phyloP scores from a whole-genome alignment of 2,113 vertebrate species.

The Oenanthe oenanthe region DNA sequence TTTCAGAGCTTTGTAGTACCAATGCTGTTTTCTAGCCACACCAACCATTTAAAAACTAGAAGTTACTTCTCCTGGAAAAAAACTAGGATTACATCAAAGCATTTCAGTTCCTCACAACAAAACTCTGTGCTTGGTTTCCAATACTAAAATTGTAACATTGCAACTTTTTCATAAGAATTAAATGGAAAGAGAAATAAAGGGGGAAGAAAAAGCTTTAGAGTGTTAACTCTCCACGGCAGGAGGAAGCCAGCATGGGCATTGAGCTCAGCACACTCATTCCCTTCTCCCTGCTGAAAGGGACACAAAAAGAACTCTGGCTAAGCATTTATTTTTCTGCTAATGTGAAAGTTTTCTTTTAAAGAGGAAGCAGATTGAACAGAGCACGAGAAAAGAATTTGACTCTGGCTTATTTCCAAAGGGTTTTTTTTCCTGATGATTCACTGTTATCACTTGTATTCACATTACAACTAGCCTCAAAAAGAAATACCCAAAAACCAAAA shows the following conservation, averaged over 20 bases:
- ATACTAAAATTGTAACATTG: conserved; percentile 11
- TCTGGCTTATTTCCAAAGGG: conserved; percentile 57
- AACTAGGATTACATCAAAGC: conserved; percentile 23
- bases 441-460: conserved; percentile 59
- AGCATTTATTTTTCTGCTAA: conserved; percentile 70
- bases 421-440: conserved; percentile 30
- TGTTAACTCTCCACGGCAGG: conserved; percentile 56
- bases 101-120: conserved; percentile 39
- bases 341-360: conserved; percentile 70
- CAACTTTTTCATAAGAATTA: conserved; percentile 61
- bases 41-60: not conserved
- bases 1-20: not conserved
- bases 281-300: conserved; percentile 69
- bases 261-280: conserved; percentile 60
- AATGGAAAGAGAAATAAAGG: conserved; percentile 67
- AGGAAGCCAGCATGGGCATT: conserved; percentile 65
- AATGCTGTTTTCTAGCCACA: not conserved
- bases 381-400: conserved; percentile 55
- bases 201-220: conserved; percentile 68
- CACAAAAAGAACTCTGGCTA: conserved; percentile 71
- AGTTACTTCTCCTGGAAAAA: conserved; percentile 1
- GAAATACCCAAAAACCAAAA: conserved; percentile 49
- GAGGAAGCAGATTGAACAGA: conserved; percentile 66
- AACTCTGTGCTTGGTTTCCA: conserved; percentile 32
- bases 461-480: conserved; percentile 64